These are phyloP conservation scores for Ctenoplectra terminalis DNA, from an alignment of 1,140 invertebrate genomes.

Conservation along the genomic window DNA sequence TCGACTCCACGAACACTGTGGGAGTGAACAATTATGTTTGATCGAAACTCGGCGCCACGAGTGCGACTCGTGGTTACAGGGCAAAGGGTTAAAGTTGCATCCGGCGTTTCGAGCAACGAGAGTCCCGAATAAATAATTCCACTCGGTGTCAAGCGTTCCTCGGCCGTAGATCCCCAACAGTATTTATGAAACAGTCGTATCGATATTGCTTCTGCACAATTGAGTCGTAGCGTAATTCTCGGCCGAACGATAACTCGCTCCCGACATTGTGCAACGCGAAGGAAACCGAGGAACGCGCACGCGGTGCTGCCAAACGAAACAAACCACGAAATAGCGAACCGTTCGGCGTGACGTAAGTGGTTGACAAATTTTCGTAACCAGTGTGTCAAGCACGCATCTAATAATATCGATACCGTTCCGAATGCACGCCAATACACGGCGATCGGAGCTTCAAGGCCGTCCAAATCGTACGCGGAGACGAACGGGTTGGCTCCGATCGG, in stretches of 20 bases:
- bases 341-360: conserved; percentile 23
- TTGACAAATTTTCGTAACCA: conserved; percentile 39
- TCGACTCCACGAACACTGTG: no score
- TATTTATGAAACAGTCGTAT: no score
- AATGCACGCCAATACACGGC: not conserved
- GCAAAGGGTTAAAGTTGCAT: no score
- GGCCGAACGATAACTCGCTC: not conserved
- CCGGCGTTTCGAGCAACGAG: no score
- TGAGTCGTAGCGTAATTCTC: not conserved
- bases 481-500: not conserved
- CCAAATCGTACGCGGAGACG: not conserved
- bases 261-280: not conserved
- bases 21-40: no score
- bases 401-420: conserved; percentile 42
- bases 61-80: no score
- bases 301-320: conserved; percentile 36
- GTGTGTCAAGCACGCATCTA: conserved; percentile 3
- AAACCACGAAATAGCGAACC: conserved; percentile 1
- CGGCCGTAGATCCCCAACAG: no score
- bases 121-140: no score
- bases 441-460: conserved; percentile 16
- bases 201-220: no score
- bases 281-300: not conserved
- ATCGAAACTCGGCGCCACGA: no score
- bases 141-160: no score